A percentile compares a stretch with the other conserved stretches of the same genome.
Conservation (phyloP, 2,113 vertebrate species). For the Silurus asotus region DNA sequence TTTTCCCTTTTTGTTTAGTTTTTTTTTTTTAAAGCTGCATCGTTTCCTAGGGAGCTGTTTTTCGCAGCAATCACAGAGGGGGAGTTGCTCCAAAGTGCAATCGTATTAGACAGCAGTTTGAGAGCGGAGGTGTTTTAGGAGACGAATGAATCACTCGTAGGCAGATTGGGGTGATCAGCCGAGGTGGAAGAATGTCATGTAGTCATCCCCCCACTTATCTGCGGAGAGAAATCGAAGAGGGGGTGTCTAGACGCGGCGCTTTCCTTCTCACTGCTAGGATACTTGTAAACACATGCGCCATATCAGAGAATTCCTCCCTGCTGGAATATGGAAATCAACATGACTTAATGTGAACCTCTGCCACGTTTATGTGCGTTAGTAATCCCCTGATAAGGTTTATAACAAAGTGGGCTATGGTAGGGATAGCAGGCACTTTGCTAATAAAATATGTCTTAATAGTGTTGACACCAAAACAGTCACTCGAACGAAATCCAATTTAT, state of each 20-base stretch:
- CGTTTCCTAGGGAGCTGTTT: conserved; percentile 15
- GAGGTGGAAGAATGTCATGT: conserved; percentile 27
- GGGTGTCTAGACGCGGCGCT: neutral
- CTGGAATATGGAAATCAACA: conserved; percentile 21
- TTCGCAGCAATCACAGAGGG: conserved; percentile 15
- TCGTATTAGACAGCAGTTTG: conserved; percentile 15
- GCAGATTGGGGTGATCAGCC: neutral
- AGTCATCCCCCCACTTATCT: conserved; percentile 27
- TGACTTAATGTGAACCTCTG: conserved; percentile 42
- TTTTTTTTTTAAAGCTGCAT: neutral
- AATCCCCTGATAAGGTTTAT: conserved; percentile 41
- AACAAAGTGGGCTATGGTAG: conserved; percentile 15
- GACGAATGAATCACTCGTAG: conserved; percentile 32
- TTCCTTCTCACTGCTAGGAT: conserved; percentile 30
- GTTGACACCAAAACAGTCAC: neutral
- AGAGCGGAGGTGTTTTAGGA: conserved; percentile 28
- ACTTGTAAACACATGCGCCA: conserved; percentile 40
- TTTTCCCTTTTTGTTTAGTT: neutral
- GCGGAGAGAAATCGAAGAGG: conserved; percentile 4
- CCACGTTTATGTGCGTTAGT: conserved; percentile 32
- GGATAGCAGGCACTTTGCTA: conserved; percentile 6
- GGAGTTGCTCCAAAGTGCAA: conserved; percentile 10
- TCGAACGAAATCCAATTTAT: too few species aligned
- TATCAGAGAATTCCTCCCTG: conserved; percentile 42
- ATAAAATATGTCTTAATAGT: neutral